Conservation (phyloP, 2,888 invertebrate species). For the Agrenia bidenticulata region DNA sequence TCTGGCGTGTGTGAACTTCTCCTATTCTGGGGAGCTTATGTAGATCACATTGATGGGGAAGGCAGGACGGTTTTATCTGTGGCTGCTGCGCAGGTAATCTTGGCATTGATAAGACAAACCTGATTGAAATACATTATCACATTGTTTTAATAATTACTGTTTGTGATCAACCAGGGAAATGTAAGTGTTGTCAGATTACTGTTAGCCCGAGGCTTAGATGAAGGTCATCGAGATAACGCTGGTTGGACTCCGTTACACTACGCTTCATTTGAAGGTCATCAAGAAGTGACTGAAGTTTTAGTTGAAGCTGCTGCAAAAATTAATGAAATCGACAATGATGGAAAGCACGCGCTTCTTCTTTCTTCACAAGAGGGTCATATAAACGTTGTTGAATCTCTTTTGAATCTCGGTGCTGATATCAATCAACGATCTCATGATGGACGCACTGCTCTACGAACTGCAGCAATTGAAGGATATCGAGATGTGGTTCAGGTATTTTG, state of each 20-base stretch:
- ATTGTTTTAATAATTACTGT: background rate
- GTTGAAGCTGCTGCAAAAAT: slow-evolving; percentile 85
- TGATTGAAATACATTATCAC: slow-evolving; percentile 6
- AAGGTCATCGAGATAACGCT: slow-evolving; percentile 63
- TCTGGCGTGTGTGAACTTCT: slow-evolving; percentile 79
- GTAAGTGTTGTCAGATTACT: slow-evolving; percentile 86
- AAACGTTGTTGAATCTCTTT: slow-evolving; percentile 66
- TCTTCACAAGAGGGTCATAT: slow-evolving; percentile 81
- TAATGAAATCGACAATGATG: slow-evolving; percentile 87
- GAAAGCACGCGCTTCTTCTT: slow-evolving; percentile 81
- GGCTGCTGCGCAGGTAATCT: slow-evolving; percentile 55
- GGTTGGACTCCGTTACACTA: slow-evolving; percentile 96
- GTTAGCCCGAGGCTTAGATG: slow-evolving; percentile 72
- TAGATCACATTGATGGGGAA: slow-evolving; percentile 91
- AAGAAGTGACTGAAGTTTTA: slow-evolving; percentile 76
- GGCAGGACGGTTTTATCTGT: slow-evolving; percentile 74
- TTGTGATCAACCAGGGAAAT: slow-evolving; percentile 66
- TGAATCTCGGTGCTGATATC: slow-evolving; percentile 74
- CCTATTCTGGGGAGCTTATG: slow-evolving; percentile 93
- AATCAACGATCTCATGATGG: slow-evolving; percentile 88
- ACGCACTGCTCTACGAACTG: slow-evolving; percentile 79
- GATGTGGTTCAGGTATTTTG: slow-evolving; percentile 52
- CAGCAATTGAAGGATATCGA: slow-evolving; percentile 81
- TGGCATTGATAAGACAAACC: background rate
- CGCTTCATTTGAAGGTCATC: slow-evolving; percentile 89